phyloP scores from a whole-genome alignment of 2,113 vertebrate genomes.

The Gymnogyps californianus region DNA sequence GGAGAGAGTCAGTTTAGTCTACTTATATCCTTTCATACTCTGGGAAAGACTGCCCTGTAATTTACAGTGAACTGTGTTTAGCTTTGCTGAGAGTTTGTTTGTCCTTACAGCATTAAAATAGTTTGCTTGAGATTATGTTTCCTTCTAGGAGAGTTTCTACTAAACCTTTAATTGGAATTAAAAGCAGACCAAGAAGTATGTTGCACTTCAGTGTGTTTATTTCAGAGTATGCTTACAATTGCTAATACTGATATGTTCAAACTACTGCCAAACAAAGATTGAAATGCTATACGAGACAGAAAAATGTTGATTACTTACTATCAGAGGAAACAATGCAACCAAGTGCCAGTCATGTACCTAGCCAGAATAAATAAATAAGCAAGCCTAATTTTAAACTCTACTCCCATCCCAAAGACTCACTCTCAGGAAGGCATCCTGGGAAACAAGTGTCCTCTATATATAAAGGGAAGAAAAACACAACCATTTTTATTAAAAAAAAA shows the following conservation, averaged over 20 bases:
- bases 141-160: not conserved
- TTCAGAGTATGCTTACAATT: not conserved
- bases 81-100: slow-evolving; percentile 7
- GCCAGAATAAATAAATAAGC: not conserved
- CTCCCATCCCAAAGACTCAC: not conserved
- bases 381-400: not conserved
- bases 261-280: not conserved
- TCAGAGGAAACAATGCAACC: not conserved
- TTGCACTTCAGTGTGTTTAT: not conserved
- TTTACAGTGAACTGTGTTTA: slow-evolving; percentile 39
- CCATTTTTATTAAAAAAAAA: not conserved
- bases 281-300: not conserved
- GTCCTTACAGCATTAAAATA: slow-evolving; percentile 7
- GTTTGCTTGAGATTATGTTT: slow-evolving; percentile 1
- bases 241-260: not conserved
- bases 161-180: not conserved
- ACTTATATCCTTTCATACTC: not conserved
- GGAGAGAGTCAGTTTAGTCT: not conserved
- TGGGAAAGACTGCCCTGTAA: not conserved
- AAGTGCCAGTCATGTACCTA: not conserved
- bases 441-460: not conserved
- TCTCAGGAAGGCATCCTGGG: not conserved
- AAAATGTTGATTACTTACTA: not conserved
- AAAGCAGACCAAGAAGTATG: not conserved
- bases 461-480: not conserved